These are phyloP conservation scores for Spermophilus dauricus DNA, from an alignment of 2,113 vertebrate species.

Conservation along the genomic window DNA sequence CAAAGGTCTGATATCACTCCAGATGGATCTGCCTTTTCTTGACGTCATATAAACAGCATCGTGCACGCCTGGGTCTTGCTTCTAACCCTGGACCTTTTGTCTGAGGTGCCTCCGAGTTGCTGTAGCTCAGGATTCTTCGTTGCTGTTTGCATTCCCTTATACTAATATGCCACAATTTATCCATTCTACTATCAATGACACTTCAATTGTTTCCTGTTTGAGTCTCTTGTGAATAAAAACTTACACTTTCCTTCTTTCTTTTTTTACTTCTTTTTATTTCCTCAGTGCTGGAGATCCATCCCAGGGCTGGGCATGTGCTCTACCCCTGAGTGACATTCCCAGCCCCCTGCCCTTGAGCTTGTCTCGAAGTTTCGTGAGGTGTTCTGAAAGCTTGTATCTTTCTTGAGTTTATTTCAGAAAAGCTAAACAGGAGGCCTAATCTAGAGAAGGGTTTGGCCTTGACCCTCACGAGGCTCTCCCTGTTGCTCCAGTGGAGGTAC, in stretches of 20 bases:
- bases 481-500: neutral
- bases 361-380: neutral
- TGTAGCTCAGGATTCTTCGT: neutral
- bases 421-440: neutral
- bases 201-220: neutral
- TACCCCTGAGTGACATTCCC: neutral
- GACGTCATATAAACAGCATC: neutral
- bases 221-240: neutral
- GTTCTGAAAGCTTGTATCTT: neutral
- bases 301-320: neutral
- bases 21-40: neutral
- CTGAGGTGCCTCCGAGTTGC: neutral
- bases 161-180: neutral
- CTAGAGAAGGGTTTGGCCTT: neutral
- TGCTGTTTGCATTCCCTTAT: neutral
- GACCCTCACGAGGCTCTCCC: neutral
- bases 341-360: neutral
- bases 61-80: neutral
- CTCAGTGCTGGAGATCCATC: too few relatives aligned
- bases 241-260: neutral
- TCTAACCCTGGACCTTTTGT: accelerated
- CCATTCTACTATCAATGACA: too few relatives aligned
- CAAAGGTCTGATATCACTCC: neutral
- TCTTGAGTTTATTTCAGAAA: neutral
- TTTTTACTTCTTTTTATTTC: too few relatives aligned